Percentiles rank a stretch among this genome's conserved stretches.
These are phyloP conservation scores for Pedionomus torquatus DNA, from an alignment of 2,113 vertebrate species.

Conservation along the genomic window DNA sequence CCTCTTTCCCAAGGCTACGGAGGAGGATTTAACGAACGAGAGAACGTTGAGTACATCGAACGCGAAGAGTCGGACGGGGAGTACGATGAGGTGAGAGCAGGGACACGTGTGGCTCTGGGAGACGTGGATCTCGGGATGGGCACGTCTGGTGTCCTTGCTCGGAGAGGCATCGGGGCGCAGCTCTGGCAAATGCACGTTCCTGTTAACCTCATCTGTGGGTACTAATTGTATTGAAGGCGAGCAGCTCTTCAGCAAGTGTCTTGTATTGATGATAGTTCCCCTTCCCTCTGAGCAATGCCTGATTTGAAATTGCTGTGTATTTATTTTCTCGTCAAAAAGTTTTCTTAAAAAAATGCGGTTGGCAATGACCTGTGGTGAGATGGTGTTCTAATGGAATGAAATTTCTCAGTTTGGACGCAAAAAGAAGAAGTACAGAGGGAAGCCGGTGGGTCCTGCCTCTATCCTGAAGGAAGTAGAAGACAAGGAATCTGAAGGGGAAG, in stretches of 20 bases:
- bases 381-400: not conserved
- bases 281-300: not conserved
- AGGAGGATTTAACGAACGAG: conserved; percentile 98
- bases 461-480: conserved; percentile 89
- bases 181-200: not conserved
- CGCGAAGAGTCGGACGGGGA: conserved; percentile 98
- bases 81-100: conserved; percentile 89
- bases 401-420: conserved; percentile 92
- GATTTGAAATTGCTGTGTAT: rapidly evolving
- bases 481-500: conserved; percentile 90
- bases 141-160: not conserved
- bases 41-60: conserved; percentile 97
- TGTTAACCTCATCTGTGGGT: no score
- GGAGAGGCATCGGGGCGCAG: not conserved
- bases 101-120: rapidly evolving
- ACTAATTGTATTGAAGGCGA: rapidly evolving
- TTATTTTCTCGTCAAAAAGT: not conserved
- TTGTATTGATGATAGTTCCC: not conserved
- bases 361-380: not conserved
- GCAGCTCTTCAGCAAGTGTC: not conserved
- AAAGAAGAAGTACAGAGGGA: conserved; percentile 97
- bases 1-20: conserved; percentile 85
- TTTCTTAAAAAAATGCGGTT: not conserved
- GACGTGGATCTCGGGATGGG: rapidly evolving
- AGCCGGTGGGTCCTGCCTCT: conserved; percentile 78